Evolutionary conservation across 2,113 vertebrate genomes (phyloP), one percentile per base, ranked within the genome.

Genomic region (Ancistrus triradiatus): DNA sequence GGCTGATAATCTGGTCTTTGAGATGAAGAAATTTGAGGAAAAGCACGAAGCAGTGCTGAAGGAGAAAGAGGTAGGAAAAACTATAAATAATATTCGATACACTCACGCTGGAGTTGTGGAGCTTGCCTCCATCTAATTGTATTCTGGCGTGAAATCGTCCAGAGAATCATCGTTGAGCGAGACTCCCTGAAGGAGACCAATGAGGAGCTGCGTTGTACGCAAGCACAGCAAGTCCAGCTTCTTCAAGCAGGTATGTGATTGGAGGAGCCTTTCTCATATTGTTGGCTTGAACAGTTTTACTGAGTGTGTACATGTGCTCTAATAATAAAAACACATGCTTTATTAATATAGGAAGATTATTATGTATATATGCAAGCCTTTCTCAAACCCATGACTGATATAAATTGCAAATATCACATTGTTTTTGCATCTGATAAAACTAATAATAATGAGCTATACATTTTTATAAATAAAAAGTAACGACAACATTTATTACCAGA

Each of bases 101-200:
- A 2, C 7, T 7, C 22, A 31, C n/a, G 8, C 19, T 17, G 10
- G 5, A 21, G 9, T 33, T 59, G 15, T 24, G 8, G 2, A 33
- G 13, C 15, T 2, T 19, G 7, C 3, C 8, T 15, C 33, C 5
- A n/a, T 27, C 19, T 40, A 13, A 19, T 1, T 53, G 19, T 51
- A 8, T 42, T 42, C 6, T 42, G 44, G 5, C 37, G 31, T 9
- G n/a, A 22, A 31, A 46, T 56, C 22, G 21, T 6, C n/a, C 66
- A 98, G 96, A 91, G 93, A 59, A 82, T 95, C 68, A 93, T 94
- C 71, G 80, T 95, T 8, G 95, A 98, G 63, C 89, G 93, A 70
- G 93, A 97, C 77, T 86, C 95, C 35, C 76, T 98, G 14, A 95
- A 87, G 77, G 96, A 98, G 80, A 93, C 91, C 6, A 98, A 96